phyloP scores from a whole-genome alignment of 2,888 invertebrate species.

The Drosophila antonietae region DNA sequence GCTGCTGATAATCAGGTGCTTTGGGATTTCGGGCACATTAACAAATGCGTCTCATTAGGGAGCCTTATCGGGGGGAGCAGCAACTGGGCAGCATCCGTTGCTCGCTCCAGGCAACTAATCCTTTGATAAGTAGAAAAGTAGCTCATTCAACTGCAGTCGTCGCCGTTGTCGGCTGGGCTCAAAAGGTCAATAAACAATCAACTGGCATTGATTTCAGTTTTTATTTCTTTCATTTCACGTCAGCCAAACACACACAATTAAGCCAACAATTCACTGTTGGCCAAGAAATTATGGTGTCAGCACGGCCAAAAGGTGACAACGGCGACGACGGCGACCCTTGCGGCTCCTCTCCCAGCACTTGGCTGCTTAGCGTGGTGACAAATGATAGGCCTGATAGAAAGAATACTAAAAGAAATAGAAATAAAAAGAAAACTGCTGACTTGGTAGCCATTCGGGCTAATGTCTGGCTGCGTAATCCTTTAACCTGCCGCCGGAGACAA shows the following conservation, averaged over 20 bases:
- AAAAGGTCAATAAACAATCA: conserved; percentile 72
- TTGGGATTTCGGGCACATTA: conserved; percentile 27
- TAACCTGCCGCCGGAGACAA: conserved; percentile 70
- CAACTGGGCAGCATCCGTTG: conserved; percentile 23
- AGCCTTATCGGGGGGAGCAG: conserved; percentile 49
- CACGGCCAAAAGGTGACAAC: conserved; percentile 64
- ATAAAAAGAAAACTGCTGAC: conserved; percentile 59
- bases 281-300: conserved; percentile 78
- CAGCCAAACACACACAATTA: conserved; percentile 71
- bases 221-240: conserved; percentile 43
- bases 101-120: conserved; percentile 35
- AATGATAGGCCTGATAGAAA: conserved; percentile 58
- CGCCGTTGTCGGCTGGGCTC: conserved; percentile 59
- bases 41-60: conserved; percentile 66
- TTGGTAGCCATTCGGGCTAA: conserved; percentile 40
- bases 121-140: conserved; percentile 61
- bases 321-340: conserved; percentile 8
- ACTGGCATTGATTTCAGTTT: conserved; percentile 70
- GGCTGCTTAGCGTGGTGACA: conserved; percentile 71
- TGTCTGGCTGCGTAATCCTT: conserved; percentile 64
- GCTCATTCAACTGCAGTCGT: conserved; percentile 71
- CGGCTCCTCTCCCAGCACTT: conserved; percentile 5
- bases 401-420: background rate
- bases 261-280: conserved; percentile 71
- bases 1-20: conserved; percentile 56